phyloP scores from a whole-genome alignment of 2,113 vertebrate genomes.

The Casuarius casuarius region DNA sequence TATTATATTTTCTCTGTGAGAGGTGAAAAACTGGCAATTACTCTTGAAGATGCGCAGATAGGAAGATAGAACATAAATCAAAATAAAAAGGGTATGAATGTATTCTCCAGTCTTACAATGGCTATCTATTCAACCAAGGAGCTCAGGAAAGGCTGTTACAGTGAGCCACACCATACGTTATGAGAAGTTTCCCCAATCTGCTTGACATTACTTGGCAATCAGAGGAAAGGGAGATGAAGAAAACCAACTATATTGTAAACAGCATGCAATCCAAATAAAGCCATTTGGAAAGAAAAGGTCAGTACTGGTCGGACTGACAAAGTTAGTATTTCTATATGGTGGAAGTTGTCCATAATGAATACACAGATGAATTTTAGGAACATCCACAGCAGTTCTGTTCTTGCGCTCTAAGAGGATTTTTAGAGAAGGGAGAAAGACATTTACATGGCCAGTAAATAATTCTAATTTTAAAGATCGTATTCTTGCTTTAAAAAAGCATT shows the following conservation, averaged over 20 bases:
- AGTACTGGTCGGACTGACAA: background rate
- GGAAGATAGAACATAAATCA: slow-evolving; percentile 57
- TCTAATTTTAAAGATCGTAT: background rate
- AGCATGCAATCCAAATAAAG: slow-evolving; percentile 12
- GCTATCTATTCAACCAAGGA: slow-evolving; percentile 36
- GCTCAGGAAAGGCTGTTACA: background rate
- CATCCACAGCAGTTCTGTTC: background rate
- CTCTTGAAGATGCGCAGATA: slow-evolving; percentile 49
- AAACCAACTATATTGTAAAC: background rate
- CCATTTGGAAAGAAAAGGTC: background rate
- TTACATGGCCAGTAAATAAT: rapidly evolving
- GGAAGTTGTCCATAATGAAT: background rate
- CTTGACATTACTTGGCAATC: background rate
- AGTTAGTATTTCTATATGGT: background rate
- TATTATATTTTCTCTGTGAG: slow-evolving; percentile 45
- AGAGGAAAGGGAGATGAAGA: background rate
- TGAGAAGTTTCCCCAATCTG: background rate
- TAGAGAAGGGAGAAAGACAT: background rate
- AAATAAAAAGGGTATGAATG: slow-evolving; percentile 52
- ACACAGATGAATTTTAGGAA: background rate
- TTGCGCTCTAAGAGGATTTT: background rate
- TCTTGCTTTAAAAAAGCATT: background rate
- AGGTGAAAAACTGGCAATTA: slow-evolving; percentile 63
- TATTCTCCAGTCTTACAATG: slow-evolving; percentile 25
- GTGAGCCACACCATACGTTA: background rate